Percentiles rank a stretch among this genome's conserved stretches.
Evolutionary conservation across 1,140 invertebrate genomes (phyloP).

Genomic region (Odontomachus brunneus): DNA sequence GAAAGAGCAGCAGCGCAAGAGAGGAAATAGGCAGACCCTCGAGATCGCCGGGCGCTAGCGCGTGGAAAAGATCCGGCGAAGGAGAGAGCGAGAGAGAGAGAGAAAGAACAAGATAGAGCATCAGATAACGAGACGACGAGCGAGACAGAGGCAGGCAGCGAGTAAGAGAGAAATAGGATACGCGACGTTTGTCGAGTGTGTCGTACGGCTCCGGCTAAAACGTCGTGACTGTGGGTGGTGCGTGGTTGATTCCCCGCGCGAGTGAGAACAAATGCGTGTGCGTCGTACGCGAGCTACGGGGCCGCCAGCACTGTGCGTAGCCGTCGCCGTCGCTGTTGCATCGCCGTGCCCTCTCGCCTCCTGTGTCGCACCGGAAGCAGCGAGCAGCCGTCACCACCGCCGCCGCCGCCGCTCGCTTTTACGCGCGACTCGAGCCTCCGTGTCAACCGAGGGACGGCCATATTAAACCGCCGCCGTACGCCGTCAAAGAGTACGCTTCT

Average conservation of each 20-base stretch:
- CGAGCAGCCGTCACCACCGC: constrained; percentile 11
- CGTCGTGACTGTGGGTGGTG: constrained; percentile 63
- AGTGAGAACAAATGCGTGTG: constrained; percentile 73
- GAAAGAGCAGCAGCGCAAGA: neutral
- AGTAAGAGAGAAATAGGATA: constrained; percentile 27
- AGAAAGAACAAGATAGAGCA: neutral
- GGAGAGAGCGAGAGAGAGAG: constrained; percentile 41
- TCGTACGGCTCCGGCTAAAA: neutral
- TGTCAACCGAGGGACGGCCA: constrained; percentile 81
- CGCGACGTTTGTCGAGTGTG: constrained; percentile 23
- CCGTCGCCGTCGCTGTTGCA: constrained; percentile 8
- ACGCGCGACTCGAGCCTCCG: constrained; percentile 73
- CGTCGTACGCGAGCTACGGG: constrained; percentile 54
- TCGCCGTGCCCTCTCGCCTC: constrained; percentile 42
- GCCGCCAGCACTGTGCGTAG: constrained; percentile 36
- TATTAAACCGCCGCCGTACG: constrained; percentile 79
- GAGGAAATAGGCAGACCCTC: neutral
- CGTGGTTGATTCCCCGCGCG: constrained; percentile 57
- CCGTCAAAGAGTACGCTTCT: constrained; percentile 12
- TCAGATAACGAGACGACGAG: constrained; percentile 11
- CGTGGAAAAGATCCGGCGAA: constrained; percentile 65
- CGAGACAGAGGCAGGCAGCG: too few relatives aligned
- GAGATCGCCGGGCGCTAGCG: constrained; percentile 32
- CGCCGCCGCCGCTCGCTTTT: constrained; percentile 29
- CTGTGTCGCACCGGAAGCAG: neutral